Conservation (phyloP, 2,113 vertebrate genomes). For the Ptyas mucosa region DNA sequence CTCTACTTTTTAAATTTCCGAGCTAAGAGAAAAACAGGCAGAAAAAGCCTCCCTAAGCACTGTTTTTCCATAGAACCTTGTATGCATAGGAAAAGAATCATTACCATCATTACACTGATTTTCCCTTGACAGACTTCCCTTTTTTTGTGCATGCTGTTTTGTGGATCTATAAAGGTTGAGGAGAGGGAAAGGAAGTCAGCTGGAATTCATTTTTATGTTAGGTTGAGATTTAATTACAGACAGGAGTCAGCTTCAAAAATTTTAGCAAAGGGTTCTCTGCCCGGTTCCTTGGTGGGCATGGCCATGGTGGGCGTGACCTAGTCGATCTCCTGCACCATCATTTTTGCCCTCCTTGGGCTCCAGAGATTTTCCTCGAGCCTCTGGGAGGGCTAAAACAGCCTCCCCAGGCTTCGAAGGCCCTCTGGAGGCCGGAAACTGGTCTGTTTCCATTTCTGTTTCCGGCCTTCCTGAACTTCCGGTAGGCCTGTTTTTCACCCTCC, state of each 20-base stretch:
- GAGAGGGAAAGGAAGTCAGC: background rate
- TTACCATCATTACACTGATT: background rate
- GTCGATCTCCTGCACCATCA: no score
- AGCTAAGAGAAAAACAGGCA: background rate
- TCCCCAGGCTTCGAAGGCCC: no score
- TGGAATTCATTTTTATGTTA: background rate
- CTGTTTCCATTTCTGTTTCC: no score
- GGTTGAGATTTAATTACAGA: background rate
- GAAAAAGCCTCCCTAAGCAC: background rate
- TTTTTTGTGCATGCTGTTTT: background rate
- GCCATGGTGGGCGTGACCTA: no score
- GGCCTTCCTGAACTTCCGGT: no score
- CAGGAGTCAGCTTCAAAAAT: background rate
- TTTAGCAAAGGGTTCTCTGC: no score
- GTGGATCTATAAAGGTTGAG: background rate
- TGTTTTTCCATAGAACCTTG: background rate
- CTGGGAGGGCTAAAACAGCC: no score
- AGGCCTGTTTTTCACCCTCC: no score
- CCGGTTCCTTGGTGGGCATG: no score
- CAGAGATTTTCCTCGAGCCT: no score
- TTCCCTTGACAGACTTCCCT: background rate
- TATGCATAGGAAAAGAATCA: background rate
- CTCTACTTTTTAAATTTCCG: background rate
- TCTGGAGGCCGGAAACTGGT: no score
- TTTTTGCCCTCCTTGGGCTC: no score